A percentile compares a stretch with the other conserved stretches of the same genome.
Conservation (phyloP, 2,113 vertebrate species). For the Pithys albifrons region DNA sequence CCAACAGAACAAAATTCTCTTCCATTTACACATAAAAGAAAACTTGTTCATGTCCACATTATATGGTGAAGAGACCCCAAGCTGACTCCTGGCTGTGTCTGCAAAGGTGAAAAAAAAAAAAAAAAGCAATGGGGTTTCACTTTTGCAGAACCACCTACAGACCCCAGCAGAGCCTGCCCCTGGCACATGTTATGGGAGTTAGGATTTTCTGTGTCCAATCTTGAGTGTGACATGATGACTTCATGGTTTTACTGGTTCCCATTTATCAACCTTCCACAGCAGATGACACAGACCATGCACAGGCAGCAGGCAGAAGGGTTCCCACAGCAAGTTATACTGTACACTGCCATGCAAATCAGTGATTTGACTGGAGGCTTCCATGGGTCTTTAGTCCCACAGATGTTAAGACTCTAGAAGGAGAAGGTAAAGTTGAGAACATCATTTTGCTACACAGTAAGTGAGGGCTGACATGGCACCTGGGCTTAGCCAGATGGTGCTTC, state of each 20-base stretch:
- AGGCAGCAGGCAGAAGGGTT: not conserved
- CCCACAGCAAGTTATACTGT: fast-evolving
- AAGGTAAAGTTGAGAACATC: not conserved
- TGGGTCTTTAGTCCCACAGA: not conserved
- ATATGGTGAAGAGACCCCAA: not conserved
- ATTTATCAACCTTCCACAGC: not conserved
- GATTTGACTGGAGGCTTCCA: not conserved
- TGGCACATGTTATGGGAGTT: not conserved
- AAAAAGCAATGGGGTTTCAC: not conserved
- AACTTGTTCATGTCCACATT: not conserved
- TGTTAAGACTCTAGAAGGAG: not conserved
- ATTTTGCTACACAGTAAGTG: not conserved
- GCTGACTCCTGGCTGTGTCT: not conserved
- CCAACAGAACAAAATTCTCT: not conserved
- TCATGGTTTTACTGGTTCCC: not conserved
- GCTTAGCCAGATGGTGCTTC: not conserved
- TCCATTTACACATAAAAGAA: not conserved
- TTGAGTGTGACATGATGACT: not conserved
- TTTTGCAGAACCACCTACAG: not conserved
- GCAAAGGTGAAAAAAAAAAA: not conserved
- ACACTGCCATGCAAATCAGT: not conserved
- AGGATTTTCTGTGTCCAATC: not conserved
- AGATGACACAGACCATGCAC: not conserved
- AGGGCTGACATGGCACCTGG: not conserved
- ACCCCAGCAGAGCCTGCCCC: not conserved